Evolutionary conservation across 2,113 vertebrate genomes (phyloP).

Genomic region (Vimba vimba): DNA sequence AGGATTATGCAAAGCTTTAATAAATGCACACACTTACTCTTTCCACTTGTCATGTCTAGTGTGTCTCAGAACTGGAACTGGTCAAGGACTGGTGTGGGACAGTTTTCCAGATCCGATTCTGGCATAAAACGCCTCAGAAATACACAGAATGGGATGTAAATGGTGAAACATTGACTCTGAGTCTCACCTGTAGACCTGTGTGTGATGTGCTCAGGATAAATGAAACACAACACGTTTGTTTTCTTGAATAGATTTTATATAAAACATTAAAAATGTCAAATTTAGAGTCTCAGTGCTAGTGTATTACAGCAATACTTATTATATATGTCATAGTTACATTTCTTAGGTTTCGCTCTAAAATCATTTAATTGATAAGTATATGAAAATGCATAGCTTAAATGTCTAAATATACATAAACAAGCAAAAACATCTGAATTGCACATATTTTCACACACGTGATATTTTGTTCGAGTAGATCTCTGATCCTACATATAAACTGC

Average conservation of each 20-base stretch:
- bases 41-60: no score
- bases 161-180: neutral
- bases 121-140: neutral
- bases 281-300: neutral
- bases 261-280: slow-evolving; percentile 7
- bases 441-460: neutral
- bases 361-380: neutral
- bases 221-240: neutral
- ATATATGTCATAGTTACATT: slow-evolving; percentile 1
- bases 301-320: neutral
- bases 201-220: neutral
- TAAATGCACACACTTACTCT: neutral
- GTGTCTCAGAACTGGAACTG: no score
- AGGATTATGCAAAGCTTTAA: neutral
- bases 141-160: neutral
- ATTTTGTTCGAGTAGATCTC: neutral
- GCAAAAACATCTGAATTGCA: neutral
- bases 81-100: neutral
- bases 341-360: slow-evolving; percentile 7
- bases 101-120: neutral
- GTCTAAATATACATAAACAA: neutral
- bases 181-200: neutral
- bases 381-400: slow-evolving; percentile 29
- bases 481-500: slow-evolving; percentile 1
- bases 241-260: slow-evolving; percentile 19